Evolutionary conservation across 1,140 invertebrate genomes (phyloP).

Genomic region (Pseudomyrmex cubaensis): DNA sequence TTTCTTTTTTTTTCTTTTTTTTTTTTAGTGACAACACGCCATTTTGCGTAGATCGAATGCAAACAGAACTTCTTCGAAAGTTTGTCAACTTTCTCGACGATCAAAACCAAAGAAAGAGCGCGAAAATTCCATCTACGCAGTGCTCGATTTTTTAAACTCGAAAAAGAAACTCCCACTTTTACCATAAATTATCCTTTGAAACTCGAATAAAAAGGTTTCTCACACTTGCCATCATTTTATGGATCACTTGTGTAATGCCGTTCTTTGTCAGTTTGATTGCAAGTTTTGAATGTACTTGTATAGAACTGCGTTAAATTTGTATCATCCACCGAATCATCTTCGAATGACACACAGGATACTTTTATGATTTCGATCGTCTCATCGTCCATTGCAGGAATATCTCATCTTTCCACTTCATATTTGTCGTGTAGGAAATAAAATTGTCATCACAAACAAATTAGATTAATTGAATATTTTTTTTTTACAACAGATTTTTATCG

Average conservation of each 20-base stretch:
- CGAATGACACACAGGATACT: conserved; percentile 38
- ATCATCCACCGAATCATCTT: conserved; percentile 63
- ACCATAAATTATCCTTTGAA: conserved; percentile 25
- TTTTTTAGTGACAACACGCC: conserved; percentile 67
- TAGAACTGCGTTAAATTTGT: conserved; percentile 63
- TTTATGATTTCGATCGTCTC: conserved; percentile 49
- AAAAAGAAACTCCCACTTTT: not conserved
- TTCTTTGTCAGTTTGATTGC: conserved; percentile 67
- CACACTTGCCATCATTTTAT: conserved; percentile 52
- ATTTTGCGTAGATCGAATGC: conserved; percentile 65
- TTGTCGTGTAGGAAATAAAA: conserved; percentile 67
- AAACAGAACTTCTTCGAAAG: not conserved
- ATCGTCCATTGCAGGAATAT: conserved; percentile 65
- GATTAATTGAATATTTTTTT: not conserved
- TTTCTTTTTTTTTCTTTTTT: conserved; percentile 73
- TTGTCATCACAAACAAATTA: not conserved
- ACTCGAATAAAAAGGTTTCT: conserved; percentile 38
- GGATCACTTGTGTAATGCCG: conserved; percentile 70
- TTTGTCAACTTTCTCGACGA: conserved; percentile 3
- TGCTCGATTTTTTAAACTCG: conserved; percentile 26
- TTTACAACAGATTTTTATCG: not conserved
- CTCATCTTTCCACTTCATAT: conserved; percentile 51
- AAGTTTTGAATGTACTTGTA: conserved; percentile 72
- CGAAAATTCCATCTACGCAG: conserved; percentile 66
- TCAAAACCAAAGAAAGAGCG: not conserved